Percentiles rank a stretch among this genome's conserved stretches.
Evolutionary conservation across 1,140 invertebrate species (phyloP).

Genomic region (Solenopsis fugax): DNA sequence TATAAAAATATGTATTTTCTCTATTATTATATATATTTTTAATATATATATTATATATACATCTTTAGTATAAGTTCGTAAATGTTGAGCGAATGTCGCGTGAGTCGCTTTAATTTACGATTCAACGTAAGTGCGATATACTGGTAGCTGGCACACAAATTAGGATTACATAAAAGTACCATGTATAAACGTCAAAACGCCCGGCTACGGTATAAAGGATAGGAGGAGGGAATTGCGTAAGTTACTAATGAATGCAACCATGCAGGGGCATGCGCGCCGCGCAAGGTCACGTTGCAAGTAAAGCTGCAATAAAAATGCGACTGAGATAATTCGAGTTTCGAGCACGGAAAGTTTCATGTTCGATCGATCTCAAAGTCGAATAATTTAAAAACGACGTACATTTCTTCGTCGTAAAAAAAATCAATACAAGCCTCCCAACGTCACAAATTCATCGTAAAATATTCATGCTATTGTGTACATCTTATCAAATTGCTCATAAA

Average conservation of each 20-base stretch:
- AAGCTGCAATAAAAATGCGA: constrained; percentile 3
- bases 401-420: not conserved
- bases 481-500: not conserved
- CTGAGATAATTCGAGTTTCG: not conserved
- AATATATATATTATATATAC: no score
- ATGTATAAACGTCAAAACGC: constrained; percentile 1
- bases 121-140: not conserved
- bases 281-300: not conserved
- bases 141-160: constrained; percentile 38
- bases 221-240: not conserved
- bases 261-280: not conserved
- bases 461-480: not conserved
- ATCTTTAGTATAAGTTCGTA: no score
- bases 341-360: not conserved
- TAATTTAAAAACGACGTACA: not conserved
- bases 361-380: constrained; percentile 16
- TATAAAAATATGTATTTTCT: no score
- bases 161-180: constrained; percentile 48
- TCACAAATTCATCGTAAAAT: not conserved
- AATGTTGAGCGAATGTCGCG: not conserved
- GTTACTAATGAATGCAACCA: not conserved
- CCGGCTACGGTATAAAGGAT: not conserved
- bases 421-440: not conserved
- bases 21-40: no score
- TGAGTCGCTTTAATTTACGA: constrained; percentile 35